Percentiles rank a stretch among this genome's conserved stretches.
Evolutionary conservation across 2,113 vertebrate genomes (phyloP).

Genomic region (Chlamydotis undulata): DNA sequence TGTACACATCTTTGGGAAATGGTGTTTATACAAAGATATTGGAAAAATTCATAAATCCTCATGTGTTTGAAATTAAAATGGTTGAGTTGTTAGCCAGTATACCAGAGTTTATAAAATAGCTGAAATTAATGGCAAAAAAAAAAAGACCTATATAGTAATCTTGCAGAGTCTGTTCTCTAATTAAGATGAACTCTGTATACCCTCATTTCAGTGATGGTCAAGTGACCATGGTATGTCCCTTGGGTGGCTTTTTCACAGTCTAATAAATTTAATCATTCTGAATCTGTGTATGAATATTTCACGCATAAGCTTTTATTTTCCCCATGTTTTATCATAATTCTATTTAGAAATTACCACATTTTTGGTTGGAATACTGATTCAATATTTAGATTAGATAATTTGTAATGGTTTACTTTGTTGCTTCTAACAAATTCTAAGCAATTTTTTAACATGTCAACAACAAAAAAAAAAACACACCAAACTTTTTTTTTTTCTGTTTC

Average conservation of each 20-base stretch:
- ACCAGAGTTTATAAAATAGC: neutral
- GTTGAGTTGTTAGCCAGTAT: neutral
- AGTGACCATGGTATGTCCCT: neutral
- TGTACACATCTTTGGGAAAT: neutral
- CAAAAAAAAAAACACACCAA: neutral
- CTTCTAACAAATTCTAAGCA: neutral
- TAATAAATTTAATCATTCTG: neutral
- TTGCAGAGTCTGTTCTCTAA: neutral
- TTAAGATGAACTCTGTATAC: neutral
- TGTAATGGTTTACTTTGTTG: neutral
- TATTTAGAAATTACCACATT: neutral
- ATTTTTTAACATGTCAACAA: neutral
- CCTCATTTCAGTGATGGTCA: neutral
- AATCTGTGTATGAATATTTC: neutral
- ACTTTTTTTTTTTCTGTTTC: neutral
- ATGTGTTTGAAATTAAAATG: neutral
- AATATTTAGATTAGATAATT: neutral
- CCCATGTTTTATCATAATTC: neutral
- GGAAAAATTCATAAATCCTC: slow-evolving; percentile 11
- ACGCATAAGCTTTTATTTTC: neutral
- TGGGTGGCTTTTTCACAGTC: neutral
- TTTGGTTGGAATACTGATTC: neutral
- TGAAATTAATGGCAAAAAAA: neutral
- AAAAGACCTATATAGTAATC: neutral
- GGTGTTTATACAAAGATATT: slow-evolving; percentile 26